phyloP scores from a whole-genome alignment of 2,113 vertebrate genomes.

The Lepisosteus oculatus region DNA sequence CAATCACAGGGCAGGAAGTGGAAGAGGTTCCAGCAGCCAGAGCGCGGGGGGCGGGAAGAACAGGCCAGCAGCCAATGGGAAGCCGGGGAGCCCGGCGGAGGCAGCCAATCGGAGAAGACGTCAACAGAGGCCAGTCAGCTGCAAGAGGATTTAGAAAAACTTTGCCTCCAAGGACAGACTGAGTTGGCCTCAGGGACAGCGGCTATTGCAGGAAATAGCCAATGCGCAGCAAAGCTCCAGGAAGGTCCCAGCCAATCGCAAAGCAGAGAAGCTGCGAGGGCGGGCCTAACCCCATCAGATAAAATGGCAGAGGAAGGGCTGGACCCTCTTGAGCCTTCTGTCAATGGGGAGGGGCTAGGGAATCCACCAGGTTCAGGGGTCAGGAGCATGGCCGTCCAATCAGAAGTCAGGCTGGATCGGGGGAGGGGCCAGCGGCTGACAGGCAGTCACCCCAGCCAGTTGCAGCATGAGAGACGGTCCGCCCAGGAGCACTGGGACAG shows the following conservation, averaged over 20 bases:
- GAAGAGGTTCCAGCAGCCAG: neutral
- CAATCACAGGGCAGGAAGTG: neutral
- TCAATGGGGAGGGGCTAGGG: constrained; percentile 3
- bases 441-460: too few relatives aligned
- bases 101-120: neutral
- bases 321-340: neutral
- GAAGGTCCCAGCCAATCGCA: too few relatives aligned
- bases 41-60: constrained; percentile 39
- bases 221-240: too few relatives aligned
- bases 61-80: constrained; percentile 15
- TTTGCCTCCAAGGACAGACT: too few relatives aligned
- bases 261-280: too few relatives aligned
- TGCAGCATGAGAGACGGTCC: too few relatives aligned
- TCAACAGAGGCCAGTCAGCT: neutral
- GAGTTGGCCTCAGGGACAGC: too few relatives aligned
- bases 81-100: constrained; percentile 19
- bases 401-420: neutral
- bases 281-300: too few relatives aligned
- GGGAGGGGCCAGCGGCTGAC: constrained; percentile 17
- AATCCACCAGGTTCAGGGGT: neutral
- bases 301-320: neutral
- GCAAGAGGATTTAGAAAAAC: too few relatives aligned
- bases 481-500: constrained; percentile 14
- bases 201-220: too few relatives aligned
- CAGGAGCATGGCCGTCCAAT: constrained; percentile 14